Percentiles rank a stretch among this genome's conserved stretches.
Evolutionary conservation across 37 sponge, comb jelly and placozoan species (phyloP).

Genomic region (Chondrilla cf. caribensis): DNA sequence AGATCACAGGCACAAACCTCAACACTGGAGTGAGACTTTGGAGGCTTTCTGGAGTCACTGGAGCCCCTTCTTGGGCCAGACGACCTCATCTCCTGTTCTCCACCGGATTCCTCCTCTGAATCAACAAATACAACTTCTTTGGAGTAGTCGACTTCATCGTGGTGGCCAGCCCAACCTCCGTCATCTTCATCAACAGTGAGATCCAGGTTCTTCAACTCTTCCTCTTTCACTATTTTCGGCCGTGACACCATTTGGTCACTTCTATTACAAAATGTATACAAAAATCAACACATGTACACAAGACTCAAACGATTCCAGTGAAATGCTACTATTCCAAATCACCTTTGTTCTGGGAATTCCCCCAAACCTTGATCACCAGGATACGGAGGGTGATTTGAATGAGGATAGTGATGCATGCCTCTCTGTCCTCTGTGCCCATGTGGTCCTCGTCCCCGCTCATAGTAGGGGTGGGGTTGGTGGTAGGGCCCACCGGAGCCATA

Average conservation of each 20-base stretch:
- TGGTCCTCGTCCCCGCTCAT: neutral
- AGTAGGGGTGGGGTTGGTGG: neutral
- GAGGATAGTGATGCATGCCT: neutral
- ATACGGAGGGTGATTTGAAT: neutral
- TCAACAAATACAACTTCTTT: slow-evolving; percentile 80
- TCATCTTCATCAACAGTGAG: slow-evolving; percentile 67
- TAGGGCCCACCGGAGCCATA: neutral
- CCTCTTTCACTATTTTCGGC: slow-evolving; percentile 51
- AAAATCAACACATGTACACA: no score
- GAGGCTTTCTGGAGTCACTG: no score
- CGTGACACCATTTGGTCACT: no score
- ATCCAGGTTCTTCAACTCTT: slow-evolving; percentile 67
- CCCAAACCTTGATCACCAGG: neutral
- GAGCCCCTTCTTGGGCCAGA: no score
- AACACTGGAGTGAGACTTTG: no score
- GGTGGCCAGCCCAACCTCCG: slow-evolving; percentile 87
- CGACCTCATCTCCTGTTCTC: no score
- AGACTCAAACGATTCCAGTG: no score
- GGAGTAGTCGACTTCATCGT: slow-evolving; percentile 82
- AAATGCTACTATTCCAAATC: no score
- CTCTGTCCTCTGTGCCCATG: neutral
- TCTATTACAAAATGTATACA: no score
- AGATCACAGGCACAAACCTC: no score
- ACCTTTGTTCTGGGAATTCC: no score
- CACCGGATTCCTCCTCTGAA: slow-evolving; percentile 56